These are phyloP conservation scores for human DNA, from an alignment of 2,113 vertebrate species.

Conservation along the genomic window DNA sequence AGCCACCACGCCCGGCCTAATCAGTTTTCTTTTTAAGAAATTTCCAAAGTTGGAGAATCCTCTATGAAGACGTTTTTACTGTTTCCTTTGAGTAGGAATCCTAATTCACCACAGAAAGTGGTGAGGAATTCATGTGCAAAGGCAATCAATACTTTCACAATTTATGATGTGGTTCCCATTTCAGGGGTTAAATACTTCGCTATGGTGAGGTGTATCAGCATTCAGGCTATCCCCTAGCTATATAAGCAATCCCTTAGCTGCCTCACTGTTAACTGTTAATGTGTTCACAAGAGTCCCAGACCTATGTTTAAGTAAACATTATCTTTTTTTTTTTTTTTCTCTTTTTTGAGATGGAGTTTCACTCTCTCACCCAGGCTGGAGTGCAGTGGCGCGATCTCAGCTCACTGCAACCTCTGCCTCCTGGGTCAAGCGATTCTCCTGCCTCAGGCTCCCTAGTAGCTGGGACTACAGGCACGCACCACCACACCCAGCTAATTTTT, in stretches of 20 bases:
- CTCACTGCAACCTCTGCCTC: too few species aligned
- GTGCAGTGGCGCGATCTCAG: too few species aligned
- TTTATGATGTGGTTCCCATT: background rate
- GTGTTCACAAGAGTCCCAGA: background rate
- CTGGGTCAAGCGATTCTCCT: too few species aligned
- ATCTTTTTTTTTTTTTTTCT: background rate
- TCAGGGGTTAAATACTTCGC: background rate
- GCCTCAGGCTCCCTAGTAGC: too few species aligned
- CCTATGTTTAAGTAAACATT: conserved; percentile 27
- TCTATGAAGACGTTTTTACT: background rate
- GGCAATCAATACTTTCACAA: background rate
- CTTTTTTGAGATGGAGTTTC: too few species aligned
- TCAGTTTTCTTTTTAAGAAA: conserved; percentile 17
- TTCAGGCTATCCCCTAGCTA: background rate
- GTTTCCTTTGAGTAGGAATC: background rate
- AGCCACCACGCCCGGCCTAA: background rate
- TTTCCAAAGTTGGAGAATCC: background rate
- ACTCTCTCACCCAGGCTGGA: too few species aligned
- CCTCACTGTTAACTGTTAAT: conserved; percentile 2
- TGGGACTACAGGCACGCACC: too few species aligned
- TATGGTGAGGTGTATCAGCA: background rate
- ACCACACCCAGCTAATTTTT: too few species aligned
- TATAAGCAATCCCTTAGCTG: background rate
- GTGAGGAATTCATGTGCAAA: background rate
- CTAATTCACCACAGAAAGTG: background rate